Evolutionary conservation across 2,797 vertebrate species (phyloP).

Genomic region (Clarias fuscus): DNA sequence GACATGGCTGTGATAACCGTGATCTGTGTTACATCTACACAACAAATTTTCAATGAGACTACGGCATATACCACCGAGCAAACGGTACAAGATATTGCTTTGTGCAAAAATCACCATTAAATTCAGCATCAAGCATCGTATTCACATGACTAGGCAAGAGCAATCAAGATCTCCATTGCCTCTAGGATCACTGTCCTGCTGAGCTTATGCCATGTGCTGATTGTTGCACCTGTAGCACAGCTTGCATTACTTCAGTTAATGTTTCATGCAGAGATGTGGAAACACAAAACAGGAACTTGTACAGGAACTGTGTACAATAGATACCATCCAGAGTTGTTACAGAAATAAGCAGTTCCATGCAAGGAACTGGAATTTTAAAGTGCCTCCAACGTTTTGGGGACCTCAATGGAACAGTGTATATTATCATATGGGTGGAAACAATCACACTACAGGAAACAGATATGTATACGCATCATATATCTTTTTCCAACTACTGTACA

Average conservation of each 20-base stretch:
- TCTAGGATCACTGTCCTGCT: not conserved
- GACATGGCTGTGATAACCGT: not conserved
- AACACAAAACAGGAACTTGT: slow-evolving; percentile 2
- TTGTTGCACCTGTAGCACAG: not conserved
- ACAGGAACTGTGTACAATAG: not conserved
- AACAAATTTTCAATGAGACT: not conserved
- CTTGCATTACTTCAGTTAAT: not conserved
- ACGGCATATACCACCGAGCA: not conserved
- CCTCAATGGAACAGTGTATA: not conserved
- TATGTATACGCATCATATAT: not conserved
- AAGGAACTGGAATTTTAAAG: not conserved
- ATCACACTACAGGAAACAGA: not conserved
- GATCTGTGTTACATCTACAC: too few relatives aligned
- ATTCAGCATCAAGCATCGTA: not conserved
- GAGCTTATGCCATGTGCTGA: not conserved
- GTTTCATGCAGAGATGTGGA: not conserved
- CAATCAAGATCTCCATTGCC: not conserved
- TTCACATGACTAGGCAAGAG: not conserved
- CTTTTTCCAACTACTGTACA: not conserved
- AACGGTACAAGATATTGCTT: not conserved
- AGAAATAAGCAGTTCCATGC: not conserved
- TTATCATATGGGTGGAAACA: not conserved
- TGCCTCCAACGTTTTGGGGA: not conserved
- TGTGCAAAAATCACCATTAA: not conserved
- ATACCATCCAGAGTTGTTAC: not conserved